A percentile compares a stretch with the other conserved stretches of the same genome.
These are phyloP conservation scores for Rostratula benghalensis DNA, from an alignment of 2,113 vertebrate genomes.

Conservation along the genomic window DNA sequence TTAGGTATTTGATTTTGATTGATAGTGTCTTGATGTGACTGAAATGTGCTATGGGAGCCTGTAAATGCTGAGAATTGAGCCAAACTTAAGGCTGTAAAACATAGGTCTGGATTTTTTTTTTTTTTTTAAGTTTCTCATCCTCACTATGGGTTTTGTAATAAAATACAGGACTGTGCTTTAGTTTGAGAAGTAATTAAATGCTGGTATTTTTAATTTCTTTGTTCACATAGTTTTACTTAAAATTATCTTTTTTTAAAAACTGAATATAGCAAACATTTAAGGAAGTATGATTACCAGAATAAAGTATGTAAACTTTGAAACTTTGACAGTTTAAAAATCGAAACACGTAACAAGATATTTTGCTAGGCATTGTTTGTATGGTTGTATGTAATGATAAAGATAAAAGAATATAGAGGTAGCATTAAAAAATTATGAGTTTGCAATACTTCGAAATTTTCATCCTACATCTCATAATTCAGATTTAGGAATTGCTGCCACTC, in stretches of 20 bases:
- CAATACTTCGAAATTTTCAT: background rate
- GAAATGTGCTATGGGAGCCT: background rate
- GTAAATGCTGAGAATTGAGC: background rate
- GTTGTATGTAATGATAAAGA: background rate
- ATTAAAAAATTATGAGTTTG: background rate
- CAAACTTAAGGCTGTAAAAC: background rate
- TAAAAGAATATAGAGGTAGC: background rate
- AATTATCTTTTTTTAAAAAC: background rate
- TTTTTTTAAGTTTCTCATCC: background rate
- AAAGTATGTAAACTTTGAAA: background rate
- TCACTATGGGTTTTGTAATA: background rate
- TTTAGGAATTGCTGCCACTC: constrained; percentile 59
- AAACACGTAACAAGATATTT: background rate
- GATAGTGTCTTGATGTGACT: background rate
- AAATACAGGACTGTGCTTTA: background rate
- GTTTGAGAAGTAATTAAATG: background rate
- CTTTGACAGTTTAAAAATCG: background rate
- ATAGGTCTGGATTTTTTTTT: background rate
- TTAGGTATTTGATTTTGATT: background rate
- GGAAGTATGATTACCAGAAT: background rate
- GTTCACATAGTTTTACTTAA: background rate
- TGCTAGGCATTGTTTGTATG: background rate
- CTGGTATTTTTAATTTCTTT: background rate
- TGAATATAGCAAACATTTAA: background rate
- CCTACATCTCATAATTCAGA: background rate